Conservation (phyloP, 2,888 invertebrate genomes). For the Willowsia nigromaculata region DNA sequence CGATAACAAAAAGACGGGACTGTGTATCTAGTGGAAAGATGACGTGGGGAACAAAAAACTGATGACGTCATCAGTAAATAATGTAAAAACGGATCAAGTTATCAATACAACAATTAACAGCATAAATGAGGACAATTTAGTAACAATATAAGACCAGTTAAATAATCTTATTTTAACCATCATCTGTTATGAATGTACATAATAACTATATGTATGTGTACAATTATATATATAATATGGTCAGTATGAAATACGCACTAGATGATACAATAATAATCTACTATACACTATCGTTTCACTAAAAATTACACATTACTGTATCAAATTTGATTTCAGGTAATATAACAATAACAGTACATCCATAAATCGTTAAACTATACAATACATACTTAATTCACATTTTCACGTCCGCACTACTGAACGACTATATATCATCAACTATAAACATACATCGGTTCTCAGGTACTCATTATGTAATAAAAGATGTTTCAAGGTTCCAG, state of each 20-base stretch:
- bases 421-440: slow-evolving; percentile 17
- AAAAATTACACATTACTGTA: slow-evolving; percentile 48
- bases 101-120: not conserved
- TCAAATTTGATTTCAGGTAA: slow-evolving; percentile 68
- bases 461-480: slow-evolving; percentile 69
- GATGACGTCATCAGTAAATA: not conserved
- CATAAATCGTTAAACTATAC: slow-evolving; percentile 4
- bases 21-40: too few relatives aligned
- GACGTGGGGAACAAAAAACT: not conserved
- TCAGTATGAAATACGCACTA: slow-evolving; percentile 21
- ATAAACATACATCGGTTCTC: slow-evolving; percentile 70
- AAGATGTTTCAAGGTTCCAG: not conserved
- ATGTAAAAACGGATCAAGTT: not conserved
- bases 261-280: not conserved
- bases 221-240: not conserved
- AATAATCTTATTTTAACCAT: not conserved
- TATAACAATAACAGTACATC: slow-evolving; percentile 38
- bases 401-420: slow-evolving; percentile 39
- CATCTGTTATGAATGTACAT: not conserved
- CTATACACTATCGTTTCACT: slow-evolving; percentile 23
- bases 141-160: not conserved
- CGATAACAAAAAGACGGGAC: not conserved
- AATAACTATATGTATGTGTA: not conserved
- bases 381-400: slow-evolving; percentile 53
- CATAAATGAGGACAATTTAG: not conserved